phyloP scores from a whole-genome alignment of 2,797 vertebrate genomes.

The Peromyscus eremicus region DNA sequence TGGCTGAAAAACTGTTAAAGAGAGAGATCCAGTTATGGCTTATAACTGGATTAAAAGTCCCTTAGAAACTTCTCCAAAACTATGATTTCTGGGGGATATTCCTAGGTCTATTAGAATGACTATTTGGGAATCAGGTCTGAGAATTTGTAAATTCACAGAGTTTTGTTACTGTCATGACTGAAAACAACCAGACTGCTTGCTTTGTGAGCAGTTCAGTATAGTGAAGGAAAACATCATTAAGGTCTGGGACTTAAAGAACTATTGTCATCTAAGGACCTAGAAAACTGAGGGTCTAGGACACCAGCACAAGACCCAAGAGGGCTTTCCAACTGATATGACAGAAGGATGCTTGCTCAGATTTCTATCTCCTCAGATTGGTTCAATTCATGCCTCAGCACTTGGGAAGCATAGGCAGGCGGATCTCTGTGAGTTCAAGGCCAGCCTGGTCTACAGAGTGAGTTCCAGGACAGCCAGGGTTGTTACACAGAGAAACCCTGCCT shows the following conservation, averaged over 20 bases:
- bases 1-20: not conserved
- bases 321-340: not conserved
- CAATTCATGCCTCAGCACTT: not conserved
- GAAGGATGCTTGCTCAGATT: not conserved
- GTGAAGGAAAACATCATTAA: conserved; percentile 2
- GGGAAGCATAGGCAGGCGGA: not conserved
- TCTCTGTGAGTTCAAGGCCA: not conserved
- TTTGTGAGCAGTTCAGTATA: not conserved
- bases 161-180: not conserved
- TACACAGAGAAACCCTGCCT: not conserved
- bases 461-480: not conserved
- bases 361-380: not conserved
- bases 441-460: not conserved
- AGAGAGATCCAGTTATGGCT: not conserved
- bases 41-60: not conserved
- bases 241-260: not conserved
- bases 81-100: not conserved
- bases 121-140: not conserved
- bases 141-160: not conserved
- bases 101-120: not conserved
- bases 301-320: not conserved
- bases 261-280: not conserved
- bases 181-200: not conserved
- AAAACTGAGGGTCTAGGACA: not conserved
- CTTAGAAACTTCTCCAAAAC: conserved; percentile 24